phyloP scores from a whole-genome alignment of 2,797 vertebrate species.

The Sebastes melanostomus region DNA sequence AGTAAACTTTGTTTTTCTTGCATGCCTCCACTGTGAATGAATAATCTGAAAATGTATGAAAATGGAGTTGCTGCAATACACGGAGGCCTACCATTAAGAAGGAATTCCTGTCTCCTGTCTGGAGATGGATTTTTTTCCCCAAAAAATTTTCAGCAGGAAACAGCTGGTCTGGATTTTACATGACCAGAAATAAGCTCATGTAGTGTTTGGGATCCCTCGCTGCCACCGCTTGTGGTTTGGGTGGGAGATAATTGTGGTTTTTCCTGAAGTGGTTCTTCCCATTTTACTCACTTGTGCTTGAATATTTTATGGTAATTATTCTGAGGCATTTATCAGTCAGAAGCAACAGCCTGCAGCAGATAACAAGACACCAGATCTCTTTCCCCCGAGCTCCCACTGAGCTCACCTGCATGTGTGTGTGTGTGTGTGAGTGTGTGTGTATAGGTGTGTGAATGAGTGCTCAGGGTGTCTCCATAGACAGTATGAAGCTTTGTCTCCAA shows the following conservation, averaged over 20 bases:
- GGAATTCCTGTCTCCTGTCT: neutral
- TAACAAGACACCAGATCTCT: slow-evolving; percentile 50
- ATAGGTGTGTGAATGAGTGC: neutral
- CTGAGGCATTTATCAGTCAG: slow-evolving; percentile 13
- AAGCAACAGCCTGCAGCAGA: slow-evolving; percentile 35
- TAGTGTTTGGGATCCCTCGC: neutral
- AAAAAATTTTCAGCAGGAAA: neutral
- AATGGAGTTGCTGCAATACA: neutral
- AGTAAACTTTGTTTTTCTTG: neutral
- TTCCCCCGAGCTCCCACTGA: slow-evolving; percentile 24
- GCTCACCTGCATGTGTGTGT: slow-evolving; percentile 34
- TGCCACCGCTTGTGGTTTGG: neutral
- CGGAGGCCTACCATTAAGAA: neutral
- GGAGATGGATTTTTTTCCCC: neutral
- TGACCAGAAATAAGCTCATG: neutral
- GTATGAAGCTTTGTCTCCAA: slow-evolving; percentile 37
- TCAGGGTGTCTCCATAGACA: slow-evolving; percentile 10
- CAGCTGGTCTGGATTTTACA: neutral
- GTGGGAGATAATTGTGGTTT: slow-evolving; percentile 6
- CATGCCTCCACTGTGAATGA: neutral
- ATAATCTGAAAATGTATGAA: too few relatives aligned
- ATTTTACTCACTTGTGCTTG: slow-evolving; percentile 8
- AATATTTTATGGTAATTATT: slow-evolving; percentile 49
- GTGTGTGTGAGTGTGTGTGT: neutral
- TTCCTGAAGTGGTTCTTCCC: neutral